A percentile compares a stretch with the other conserved stretches of the same genome.
Evolutionary conservation across 2,888 invertebrate species (phyloP).

Genomic region (Podotricha telesiphe): DNA sequence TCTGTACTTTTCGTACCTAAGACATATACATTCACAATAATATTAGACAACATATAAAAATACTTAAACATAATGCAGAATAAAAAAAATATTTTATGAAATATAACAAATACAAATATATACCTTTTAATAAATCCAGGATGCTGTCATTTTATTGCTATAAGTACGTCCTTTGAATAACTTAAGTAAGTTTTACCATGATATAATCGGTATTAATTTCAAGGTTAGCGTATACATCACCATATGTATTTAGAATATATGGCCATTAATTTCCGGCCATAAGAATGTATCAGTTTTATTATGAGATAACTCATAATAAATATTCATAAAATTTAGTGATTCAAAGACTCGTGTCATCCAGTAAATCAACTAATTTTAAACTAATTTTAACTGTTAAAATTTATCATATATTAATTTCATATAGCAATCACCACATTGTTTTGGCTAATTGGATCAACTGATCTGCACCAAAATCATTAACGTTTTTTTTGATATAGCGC

Average conservation of each 20-base stretch:
- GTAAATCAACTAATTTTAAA: conserved; percentile 24
- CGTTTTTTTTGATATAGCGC: conserved; percentile 28
- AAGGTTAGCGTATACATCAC: conserved; percentile 50
- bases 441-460: conserved; percentile 39
- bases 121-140: conserved; percentile 20
- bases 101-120: background rate
- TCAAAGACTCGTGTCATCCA: background rate
- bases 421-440: conserved; percentile 15
- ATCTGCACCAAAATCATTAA: conserved; percentile 31
- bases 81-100: background rate
- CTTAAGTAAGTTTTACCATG: conserved; percentile 50
- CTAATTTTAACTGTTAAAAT: too few relatives aligned
- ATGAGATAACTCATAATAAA: background rate
- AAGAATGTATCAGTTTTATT: conserved; percentile 5
- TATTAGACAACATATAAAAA: too few relatives aligned
- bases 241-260: conserved; percentile 51
- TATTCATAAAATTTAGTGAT: background rate
- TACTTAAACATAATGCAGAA: background rate
- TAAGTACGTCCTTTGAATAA: conserved; percentile 55
- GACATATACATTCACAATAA: too few relatives aligned
- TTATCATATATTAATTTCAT: background rate
- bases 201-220: conserved; percentile 56
- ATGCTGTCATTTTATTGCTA: conserved; percentile 48
- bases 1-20: too few relatives aligned
- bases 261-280: conserved; percentile 56